Conservation (phyloP, 2,888 invertebrate species). For the Thera britannica region DNA sequence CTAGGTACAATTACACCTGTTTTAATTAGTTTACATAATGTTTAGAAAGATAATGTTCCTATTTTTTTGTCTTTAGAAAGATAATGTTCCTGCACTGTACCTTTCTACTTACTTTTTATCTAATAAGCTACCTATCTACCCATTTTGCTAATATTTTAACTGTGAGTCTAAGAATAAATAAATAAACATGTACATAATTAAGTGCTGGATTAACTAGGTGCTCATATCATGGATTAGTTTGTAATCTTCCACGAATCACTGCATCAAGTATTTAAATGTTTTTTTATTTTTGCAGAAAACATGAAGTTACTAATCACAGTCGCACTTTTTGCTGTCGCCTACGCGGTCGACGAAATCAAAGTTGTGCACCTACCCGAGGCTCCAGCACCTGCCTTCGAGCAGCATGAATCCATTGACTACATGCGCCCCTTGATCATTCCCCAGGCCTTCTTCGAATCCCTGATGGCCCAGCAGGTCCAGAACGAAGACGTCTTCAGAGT, state of each 20-base stretch:
- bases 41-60: no score
- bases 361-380: conserved; percentile 22
- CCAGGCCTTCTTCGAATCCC: conserved; percentile 9
- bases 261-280: not conserved
- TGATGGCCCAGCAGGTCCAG: not conserved
- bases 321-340: conserved; percentile 59
- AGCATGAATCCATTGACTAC: conserved; percentile 17
- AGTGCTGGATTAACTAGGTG: not conserved
- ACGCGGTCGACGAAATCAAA: conserved; percentile 48
- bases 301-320: conserved; percentile 69
- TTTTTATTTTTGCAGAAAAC: conserved; percentile 51
- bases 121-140: no score
- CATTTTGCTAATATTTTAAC: no score
- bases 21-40: no score
- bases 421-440: conserved; percentile 21
- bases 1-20: no score
- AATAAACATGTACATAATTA: no score
- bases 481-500: not conserved
- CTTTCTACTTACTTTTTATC: no score
- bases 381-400: conserved; percentile 12
- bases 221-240: not conserved
- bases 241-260: not conserved
- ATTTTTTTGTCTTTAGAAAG: no score
- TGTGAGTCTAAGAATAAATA: no score
- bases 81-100: no score